These are phyloP conservation scores for Lysandra coridon DNA, from an alignment of 2,888 invertebrate genomes.

Conservation along the genomic window DNA sequence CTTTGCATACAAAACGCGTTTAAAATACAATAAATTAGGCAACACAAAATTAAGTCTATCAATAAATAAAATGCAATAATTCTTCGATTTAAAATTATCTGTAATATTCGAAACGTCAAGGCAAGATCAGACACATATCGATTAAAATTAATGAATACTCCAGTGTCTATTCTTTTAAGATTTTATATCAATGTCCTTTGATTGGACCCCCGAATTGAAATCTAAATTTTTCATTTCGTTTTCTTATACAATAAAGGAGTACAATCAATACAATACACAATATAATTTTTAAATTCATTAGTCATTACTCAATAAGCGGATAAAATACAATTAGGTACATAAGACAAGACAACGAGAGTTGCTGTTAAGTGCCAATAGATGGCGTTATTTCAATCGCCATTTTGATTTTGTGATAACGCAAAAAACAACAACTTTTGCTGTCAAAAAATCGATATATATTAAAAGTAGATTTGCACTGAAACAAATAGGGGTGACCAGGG, in stretches of 20 bases:
- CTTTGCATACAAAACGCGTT: conserved; percentile 63
- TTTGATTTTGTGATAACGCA: conserved; percentile 33
- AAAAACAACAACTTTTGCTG: conserved; percentile 35
- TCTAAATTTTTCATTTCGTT: neutral
- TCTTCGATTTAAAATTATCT: conserved; percentile 21
- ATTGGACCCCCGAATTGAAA: conserved; percentile 25
- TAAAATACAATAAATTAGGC: conserved; percentile 74
- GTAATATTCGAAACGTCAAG: conserved; percentile 43
- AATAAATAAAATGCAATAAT: conserved; percentile 42
- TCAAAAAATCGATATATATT: conserved; percentile 26
- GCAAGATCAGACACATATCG: conserved; percentile 66
- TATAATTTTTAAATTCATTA: conserved; percentile 4
- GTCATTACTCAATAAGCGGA: neutral
- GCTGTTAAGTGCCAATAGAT: neutral
- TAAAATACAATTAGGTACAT: conserved; percentile 28
- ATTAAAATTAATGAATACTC: conserved; percentile 35
- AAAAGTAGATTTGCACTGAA: conserved; percentile 29
- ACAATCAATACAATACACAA: conserved; percentile 11
- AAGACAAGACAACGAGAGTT: conserved; percentile 12
- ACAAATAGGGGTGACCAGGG: neutral
- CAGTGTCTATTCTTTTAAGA: conserved; percentile 31
- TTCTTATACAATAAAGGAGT: conserved; percentile 17
- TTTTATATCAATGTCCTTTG: conserved; percentile 10
- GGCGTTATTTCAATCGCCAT: neutral
- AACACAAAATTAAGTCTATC: conserved; percentile 58